A percentile compares a stretch with the other conserved stretches of the same genome.
phyloP scores from a whole-genome alignment of 2,797 vertebrate species.

The Kryptopterus vitreolus region DNA sequence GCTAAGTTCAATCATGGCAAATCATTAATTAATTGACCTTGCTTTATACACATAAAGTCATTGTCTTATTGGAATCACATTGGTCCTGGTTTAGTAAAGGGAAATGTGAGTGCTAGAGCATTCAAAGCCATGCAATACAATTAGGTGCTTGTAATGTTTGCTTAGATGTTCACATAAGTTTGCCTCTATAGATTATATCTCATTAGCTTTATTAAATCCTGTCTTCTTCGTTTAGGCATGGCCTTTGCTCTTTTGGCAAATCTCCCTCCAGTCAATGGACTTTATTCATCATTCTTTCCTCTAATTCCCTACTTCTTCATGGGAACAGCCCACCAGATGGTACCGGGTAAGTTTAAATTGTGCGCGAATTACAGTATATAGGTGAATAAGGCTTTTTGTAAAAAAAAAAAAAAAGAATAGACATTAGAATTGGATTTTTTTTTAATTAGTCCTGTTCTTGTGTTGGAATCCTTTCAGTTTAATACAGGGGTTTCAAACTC shows the following conservation, averaged over 20 bases:
- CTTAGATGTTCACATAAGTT: background rate
- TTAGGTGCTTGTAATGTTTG: background rate
- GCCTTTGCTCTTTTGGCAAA: slow-evolving; percentile 89
- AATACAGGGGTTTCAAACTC: too few relatives aligned
- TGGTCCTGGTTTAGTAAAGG: background rate
- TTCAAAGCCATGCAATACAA: background rate
- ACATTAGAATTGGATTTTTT: background rate
- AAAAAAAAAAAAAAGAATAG: too few relatives aligned
- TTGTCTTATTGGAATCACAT: background rate
- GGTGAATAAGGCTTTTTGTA: too few relatives aligned
- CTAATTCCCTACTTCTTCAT: slow-evolving; percentile 88
- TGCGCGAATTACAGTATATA: background rate
- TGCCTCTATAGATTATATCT: slow-evolving; percentile 16
- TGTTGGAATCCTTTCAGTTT: background rate
- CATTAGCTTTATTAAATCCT: background rate
- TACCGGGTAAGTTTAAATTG: slow-evolving; percentile 80
- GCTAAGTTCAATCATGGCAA: background rate
- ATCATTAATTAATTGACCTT: background rate
- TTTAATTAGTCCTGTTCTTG: background rate
- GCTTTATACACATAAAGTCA: background rate
- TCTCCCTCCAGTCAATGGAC: slow-evolving; percentile 88
- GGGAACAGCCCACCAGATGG: slow-evolving; percentile 90
- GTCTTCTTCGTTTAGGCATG: slow-evolving; percentile 77
- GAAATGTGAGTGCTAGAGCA: background rate
- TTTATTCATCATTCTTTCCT: slow-evolving; percentile 93